Base-by-base conservation (phyloP, 2,888 invertebrate species). In the Cephonodes hylas region DNA sequence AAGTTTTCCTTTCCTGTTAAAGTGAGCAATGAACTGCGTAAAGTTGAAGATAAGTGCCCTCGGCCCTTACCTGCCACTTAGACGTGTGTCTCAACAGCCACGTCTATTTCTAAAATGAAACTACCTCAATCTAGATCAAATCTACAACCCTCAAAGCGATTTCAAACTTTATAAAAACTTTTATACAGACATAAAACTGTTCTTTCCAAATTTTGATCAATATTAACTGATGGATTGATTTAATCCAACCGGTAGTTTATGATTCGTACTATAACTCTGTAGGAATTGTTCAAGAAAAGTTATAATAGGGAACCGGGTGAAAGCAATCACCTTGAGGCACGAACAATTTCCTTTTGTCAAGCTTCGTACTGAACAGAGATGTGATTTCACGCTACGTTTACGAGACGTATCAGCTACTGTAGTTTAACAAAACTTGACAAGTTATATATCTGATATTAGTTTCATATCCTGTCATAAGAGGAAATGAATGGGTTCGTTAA, bases 311-410 rank as follows among this genome's bases (percentile, higher is more conserved):
- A 66, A 64, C 66, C 69, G 69, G 67, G 63, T 70, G 72, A 71
- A 74, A 70, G 73, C 75, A 77, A 79, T 80, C 76, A 75, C 70
- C 74, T 76, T 67, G 67, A 69, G 68, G 71, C 68, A 74, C 67
- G 75, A 75, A 77, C 78, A 75, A 79, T 79, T 79, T 80, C 74
- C 79, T 76, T 80, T 80, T 80, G 80, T 79, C 71, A 77, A 75
- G 76, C 70, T 74, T 63, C 68, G 70, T 68, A 79, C 77, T 79
- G 79, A 75, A 78, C 76, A 78, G 73, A 74, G 77, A 80, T 71
- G 75, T 79, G 79, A 83, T 83, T 83, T 81, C 79, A 79, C 75
- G 83, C 76, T 75, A 73, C 76, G 79, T 80, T 80, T 70, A 63
- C 71, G 58, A 63, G 64, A 75, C 71, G 71, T 73, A 73, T 76